Conservation (phyloP, 2,888 invertebrate genomes). For the Eumacrocentrus americanus region DNA sequence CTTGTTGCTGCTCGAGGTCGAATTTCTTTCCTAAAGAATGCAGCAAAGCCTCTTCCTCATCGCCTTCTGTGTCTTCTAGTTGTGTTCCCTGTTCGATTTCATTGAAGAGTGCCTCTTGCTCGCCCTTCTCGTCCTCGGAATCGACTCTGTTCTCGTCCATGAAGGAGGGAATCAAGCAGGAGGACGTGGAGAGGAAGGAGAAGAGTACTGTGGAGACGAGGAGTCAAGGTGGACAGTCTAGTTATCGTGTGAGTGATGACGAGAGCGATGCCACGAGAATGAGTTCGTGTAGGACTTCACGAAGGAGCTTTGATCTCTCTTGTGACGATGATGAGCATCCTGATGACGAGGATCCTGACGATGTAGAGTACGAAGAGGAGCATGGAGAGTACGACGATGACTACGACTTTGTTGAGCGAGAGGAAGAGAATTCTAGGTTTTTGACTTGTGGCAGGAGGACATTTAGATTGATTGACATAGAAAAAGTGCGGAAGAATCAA, state of each 20-base stretch:
- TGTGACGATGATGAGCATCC: slow-evolving; percentile 24
- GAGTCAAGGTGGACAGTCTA: background rate
- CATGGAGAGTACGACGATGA: slow-evolving; percentile 33
- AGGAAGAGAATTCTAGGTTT: slow-evolving; percentile 26
- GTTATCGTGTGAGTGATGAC: background rate
- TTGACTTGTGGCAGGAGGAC: background rate
- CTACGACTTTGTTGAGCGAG: slow-evolving; percentile 31
- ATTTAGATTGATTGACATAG: slow-evolving; percentile 41
- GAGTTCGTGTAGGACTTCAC: slow-evolving; percentile 5
- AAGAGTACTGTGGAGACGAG: background rate
- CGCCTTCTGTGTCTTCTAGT: slow-evolving; percentile 13
- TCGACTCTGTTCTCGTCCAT: slow-evolving; percentile 11
- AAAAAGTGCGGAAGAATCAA: slow-evolving; percentile 48
- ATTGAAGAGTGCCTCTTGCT: slow-evolving; percentile 10
- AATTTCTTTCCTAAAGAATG: slow-evolving; percentile 6
- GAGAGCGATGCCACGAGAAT: background rate
- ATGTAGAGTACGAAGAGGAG: slow-evolving; percentile 25
- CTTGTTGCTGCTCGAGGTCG: slow-evolving; percentile 12
- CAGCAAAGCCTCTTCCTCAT: slow-evolving; percentile 7
- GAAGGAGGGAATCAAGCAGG: background rate
- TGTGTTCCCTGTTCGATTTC: slow-evolving; percentile 14
- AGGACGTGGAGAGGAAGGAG: background rate
- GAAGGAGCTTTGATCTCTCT: slow-evolving; percentile 13
- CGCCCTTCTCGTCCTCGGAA: slow-evolving; percentile 13
- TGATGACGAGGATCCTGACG: slow-evolving; percentile 34